Base-by-base conservation (phyloP, 2,888 invertebrate species). In the Ophion ellenae region DNA sequence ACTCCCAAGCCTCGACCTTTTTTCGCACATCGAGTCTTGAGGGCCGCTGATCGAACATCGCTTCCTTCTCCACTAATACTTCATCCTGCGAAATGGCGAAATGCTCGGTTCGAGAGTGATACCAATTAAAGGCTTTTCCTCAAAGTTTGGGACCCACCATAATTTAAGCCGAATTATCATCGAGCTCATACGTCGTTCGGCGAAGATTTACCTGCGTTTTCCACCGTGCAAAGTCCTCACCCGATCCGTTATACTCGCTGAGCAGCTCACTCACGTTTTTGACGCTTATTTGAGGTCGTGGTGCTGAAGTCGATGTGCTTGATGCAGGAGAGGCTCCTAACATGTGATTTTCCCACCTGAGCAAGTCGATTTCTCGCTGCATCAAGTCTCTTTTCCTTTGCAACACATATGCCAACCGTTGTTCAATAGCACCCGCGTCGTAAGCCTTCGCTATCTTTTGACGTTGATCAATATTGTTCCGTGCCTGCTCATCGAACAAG, bases 11-110 rank as follows among this genome's bases (percentile, higher is more conserved):
- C 20, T 87, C 85, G n/a, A 87, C 85, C 57, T 75, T 75, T 32
- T 69, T 77, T 6, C 86, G 53, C 28, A 85, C 40, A n/a, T 74
- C 53, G n/a, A 86, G 2, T 69, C 69, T 69, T 0, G 14, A 53
- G 4, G 84, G 86, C 3, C 86, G 81, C 14, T 78, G 79, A 28
- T 79, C 79, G 40, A 83, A 87, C 85, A 87, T 85, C 14, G 57
- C 24, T 28, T 71, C 67, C 70, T 86, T 85, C 32, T 81, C 73
- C 0, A 11, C n/a, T n/a, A 86, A 47, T 24, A 87, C 24, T 36
- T 85, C 85, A 2, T 84, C 79, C 6, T 80, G 17, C 1, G 32
- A 69, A 69, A 87, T 77, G 9, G 24, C 47, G 7, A 83, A n/a
- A n/a, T 87, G 77, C 20, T 83, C 87, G 5, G 75, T 59, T 61